A percentile compares a stretch with the other conserved stretches of the same genome.
Conservation (phyloP, 2,797 vertebrate species). For the Cirrhinus mrigala region DNA sequence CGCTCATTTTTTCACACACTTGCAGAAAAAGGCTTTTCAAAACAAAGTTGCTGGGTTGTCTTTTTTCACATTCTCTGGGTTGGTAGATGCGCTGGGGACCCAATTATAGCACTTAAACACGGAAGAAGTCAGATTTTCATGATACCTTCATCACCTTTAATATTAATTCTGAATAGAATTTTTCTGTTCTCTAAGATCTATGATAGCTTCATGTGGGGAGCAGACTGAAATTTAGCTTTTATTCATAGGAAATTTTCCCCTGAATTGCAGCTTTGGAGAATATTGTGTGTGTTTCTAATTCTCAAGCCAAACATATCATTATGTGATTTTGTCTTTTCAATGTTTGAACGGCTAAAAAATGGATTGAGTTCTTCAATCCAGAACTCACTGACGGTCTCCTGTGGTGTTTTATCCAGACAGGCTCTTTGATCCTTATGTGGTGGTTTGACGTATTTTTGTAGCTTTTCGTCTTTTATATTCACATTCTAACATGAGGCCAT, state of each 20-base stretch:
- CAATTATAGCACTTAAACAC: too few relatives aligned
- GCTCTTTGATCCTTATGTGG: constrained; percentile 6
- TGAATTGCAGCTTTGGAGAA: not conserved
- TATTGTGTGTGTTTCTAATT: not conserved
- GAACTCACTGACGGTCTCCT: not conserved
- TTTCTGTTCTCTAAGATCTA: not conserved
- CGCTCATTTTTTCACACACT: too few relatives aligned
- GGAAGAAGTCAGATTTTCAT: too few relatives aligned
- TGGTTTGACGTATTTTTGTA: constrained; percentile 5
- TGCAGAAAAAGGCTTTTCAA: too few relatives aligned
- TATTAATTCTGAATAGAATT: not conserved
- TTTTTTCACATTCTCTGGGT: too few relatives aligned
- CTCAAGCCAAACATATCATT: not conserved
- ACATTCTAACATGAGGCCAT: constrained; percentile 65
- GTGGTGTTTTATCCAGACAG: constrained; percentile 15
- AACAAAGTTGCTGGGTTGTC: too few relatives aligned
- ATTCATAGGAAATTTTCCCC: not conserved
- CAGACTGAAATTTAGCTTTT: not conserved
- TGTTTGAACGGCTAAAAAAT: not conserved
- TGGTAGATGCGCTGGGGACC: too few relatives aligned
- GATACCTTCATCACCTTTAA: too few relatives aligned
- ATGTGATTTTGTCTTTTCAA: not conserved
- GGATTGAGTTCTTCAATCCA: too few relatives aligned
- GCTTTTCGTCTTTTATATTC: constrained; percentile 21
- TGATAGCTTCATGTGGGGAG: not conserved